Conservation (phyloP, 2,888 invertebrate genomes). For the Parelbella ahira region DNA sequence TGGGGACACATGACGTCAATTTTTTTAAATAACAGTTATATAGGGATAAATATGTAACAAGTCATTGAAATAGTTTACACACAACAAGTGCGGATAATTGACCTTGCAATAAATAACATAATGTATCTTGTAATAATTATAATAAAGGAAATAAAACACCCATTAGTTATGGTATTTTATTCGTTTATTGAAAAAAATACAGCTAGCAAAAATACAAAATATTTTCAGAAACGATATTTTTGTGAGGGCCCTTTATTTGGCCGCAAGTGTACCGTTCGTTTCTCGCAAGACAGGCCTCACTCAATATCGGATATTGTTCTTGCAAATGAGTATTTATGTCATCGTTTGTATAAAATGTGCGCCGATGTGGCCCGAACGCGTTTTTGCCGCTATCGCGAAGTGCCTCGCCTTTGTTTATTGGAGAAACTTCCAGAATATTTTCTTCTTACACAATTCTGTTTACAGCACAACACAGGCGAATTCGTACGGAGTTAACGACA, state of each 20-base stretch:
- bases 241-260: constrained; percentile 14
- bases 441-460: constrained; percentile 32
- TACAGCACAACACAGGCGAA: constrained; percentile 3
- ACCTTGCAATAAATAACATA: too few relatives aligned
- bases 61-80: too few relatives aligned
- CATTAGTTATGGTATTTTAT: too few relatives aligned
- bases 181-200: too few relatives aligned
- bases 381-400: constrained; percentile 47
- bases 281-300: constrained; percentile 73
- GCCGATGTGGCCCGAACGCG: constrained; percentile 45
- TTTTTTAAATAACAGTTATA: too few relatives aligned
- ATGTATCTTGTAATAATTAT: too few relatives aligned
- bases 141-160: too few relatives aligned
- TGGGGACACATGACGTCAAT: too few relatives aligned
- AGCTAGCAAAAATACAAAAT: too few relatives aligned
- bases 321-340: constrained; percentile 79
- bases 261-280: constrained; percentile 34
- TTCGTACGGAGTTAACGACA: constrained; percentile 3
- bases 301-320: constrained; percentile 80
- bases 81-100: too few relatives aligned
- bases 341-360: constrained; percentile 75
- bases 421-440: constrained; percentile 37
- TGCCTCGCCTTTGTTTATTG: constrained; percentile 40
- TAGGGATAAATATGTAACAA: too few relatives aligned
- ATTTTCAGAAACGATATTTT: too few relatives aligned